Evolutionary conservation across 2,888 invertebrate genomes (phyloP).

Genomic region (Hymenopus coronatus): DNA sequence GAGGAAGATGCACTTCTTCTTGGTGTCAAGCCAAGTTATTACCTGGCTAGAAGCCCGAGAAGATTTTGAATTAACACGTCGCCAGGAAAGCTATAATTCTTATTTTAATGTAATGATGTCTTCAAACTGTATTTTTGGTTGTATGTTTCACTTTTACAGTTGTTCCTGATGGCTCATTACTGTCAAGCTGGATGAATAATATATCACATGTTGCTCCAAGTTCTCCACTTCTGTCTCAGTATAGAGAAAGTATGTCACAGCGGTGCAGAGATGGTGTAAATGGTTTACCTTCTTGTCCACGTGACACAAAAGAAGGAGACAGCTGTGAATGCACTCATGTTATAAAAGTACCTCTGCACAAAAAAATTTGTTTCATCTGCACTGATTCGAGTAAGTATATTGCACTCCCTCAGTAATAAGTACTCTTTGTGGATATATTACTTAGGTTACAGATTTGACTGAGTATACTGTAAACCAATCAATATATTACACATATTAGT

Average conservation of each 20-base stretch:
- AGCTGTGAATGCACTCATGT: slow-evolving; percentile 47
- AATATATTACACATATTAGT: too few species aligned
- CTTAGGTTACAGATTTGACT: too few species aligned
- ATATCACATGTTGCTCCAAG: slow-evolving; percentile 44
- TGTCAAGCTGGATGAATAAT: slow-evolving; percentile 28
- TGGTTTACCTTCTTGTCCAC: not conserved
- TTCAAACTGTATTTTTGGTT: not conserved
- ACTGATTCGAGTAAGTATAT: slow-evolving; percentile 42
- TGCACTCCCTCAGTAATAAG: too few species aligned
- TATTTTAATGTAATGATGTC: too few species aligned
- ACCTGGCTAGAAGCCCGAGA: too few species aligned
- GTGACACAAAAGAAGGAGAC: not conserved
- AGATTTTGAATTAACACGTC: too few species aligned
- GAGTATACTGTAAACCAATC: too few species aligned
- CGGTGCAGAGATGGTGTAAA: slow-evolving; percentile 37
- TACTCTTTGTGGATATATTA: too few species aligned
- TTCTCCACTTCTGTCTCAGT: slow-evolving; percentile 45
- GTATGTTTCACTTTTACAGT: not conserved
- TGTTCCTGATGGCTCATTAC: not conserved
- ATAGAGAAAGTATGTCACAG: slow-evolving; percentile 37
- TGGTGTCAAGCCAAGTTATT: too few species aligned
- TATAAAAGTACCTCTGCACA: slow-evolving; percentile 43
- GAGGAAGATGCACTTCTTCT: too few species aligned
- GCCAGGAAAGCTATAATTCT: too few species aligned
- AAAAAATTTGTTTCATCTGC: slow-evolving; percentile 48